These are phyloP conservation scores for Polietes domitor DNA, from an alignment of 2,888 invertebrate species.

Conservation along the genomic window DNA sequence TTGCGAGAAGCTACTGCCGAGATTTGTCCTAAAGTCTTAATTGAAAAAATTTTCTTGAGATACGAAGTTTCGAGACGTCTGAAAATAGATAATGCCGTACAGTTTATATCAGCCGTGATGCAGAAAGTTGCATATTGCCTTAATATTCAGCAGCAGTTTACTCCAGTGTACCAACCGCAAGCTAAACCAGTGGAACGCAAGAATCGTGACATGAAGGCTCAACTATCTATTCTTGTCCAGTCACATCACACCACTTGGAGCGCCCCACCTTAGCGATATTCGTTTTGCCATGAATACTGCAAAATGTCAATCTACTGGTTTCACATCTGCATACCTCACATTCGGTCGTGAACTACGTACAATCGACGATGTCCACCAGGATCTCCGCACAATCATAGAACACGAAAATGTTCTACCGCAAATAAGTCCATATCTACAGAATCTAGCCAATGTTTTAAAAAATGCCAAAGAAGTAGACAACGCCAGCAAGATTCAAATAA, in stretches of 20 bases:
- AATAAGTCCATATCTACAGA: not conserved
- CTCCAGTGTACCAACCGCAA: no score
- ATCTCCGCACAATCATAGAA: conserved; percentile 41
- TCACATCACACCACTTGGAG: conserved; percentile 50
- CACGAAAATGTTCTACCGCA: not conserved
- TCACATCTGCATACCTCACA: conserved; percentile 74
- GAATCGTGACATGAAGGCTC: no score
- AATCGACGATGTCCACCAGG: conserved; percentile 71
- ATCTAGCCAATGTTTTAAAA: conserved; percentile 8
- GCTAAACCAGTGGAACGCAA: not conserved
- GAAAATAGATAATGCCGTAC: no score
- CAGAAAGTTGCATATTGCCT: no score
- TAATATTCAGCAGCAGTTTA: no score
- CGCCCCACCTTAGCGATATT: conserved; percentile 68
- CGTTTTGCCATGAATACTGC: conserved; percentile 71
- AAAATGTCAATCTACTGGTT: conserved; percentile 71
- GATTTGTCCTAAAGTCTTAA: no score
- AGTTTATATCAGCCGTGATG: no score
- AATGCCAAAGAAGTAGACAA: conserved; percentile 20
- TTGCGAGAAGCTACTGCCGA: no score
- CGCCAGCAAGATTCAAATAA: conserved; percentile 47
- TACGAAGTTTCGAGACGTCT: no score
- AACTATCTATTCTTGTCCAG: no score
- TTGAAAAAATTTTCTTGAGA: no score
- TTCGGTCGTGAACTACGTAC: conserved; percentile 76